Evolutionary conservation across 1,140 invertebrate species (phyloP).

Genomic region (Ips typographus): DNA sequence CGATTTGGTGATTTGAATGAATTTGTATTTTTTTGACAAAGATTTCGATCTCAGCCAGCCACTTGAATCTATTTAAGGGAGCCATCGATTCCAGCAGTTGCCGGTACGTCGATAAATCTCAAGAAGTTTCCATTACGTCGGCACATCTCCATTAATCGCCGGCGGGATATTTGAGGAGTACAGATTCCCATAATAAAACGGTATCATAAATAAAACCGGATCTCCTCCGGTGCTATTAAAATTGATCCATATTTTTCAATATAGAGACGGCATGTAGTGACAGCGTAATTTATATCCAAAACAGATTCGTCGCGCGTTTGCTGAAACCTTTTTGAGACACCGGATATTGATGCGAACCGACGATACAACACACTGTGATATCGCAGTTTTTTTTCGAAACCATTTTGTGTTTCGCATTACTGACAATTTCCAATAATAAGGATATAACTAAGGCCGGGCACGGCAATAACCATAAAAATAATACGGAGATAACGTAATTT

Average conservation of each 20-base stretch:
- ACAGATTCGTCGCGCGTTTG: conserved; percentile 19
- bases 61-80: too few species aligned
- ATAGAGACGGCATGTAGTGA: conserved; percentile 28
- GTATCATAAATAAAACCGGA: conserved; percentile 19
- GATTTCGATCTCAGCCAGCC: too few species aligned
- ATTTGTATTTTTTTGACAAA: too few species aligned
- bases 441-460: neutral
- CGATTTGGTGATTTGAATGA: too few species aligned
- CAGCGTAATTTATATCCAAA: conserved; percentile 29
- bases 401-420: too few species aligned
- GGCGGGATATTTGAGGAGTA: conserved; percentile 4
- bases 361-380: too few species aligned
- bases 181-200: conserved; percentile 18
- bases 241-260: conserved; percentile 32
- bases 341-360: too few species aligned
- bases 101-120: conserved; percentile 5
- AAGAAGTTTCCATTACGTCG: conserved; percentile 9
- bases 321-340: too few species aligned
- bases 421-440: too few species aligned
- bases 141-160: conserved; percentile 13
- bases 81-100: neutral
- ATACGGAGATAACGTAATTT: neutral
- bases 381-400: too few species aligned
- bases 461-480: conserved; percentile 1
- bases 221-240: conserved; percentile 20